Base-by-base conservation (phyloP, 2,888 invertebrate species). In the Drosophila nr. fundita region DNA sequence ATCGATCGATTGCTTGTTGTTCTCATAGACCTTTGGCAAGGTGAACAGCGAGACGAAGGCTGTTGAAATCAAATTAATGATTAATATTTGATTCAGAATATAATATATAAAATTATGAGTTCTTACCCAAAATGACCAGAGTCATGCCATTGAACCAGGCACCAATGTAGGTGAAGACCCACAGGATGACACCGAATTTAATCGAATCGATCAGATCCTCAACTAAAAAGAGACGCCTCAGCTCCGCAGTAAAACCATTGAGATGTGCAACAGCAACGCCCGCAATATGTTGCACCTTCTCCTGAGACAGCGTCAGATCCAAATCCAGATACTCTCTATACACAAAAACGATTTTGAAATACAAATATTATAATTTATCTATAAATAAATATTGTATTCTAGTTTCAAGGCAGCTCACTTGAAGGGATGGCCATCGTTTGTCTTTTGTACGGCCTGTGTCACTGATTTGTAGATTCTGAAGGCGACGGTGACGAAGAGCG, bases 131-230 rank as follows among this genome's bases (percentile, higher is more conserved):
- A 92, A 99, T 98, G 92, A 99, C 96, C 90, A 99, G 96, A 88
- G 99, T 99, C 96, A 99, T 97, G 94, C 99, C 99, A 94, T 99
- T 99, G 95, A 99, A 99, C 97, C 98, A 99, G 91, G 98, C 96
- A 92, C 99, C 99, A 91, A 99, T 95, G 94, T 99, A 99, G 74
- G 99, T 99, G 94, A 99, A 95, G 91, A 97, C 96, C 99, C 99
- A 99, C 93, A 99, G 95, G 91, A 98, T 94, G 87, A 98, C 96
- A 88, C 97, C 98, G 94, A 99, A 99, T 95, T 99, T 98, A 91
- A 98, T 95, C 82, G 98, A 98, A 94, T 99, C 99, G 89, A 99
- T 96, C 91, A 99, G 95, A 94, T 99, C 99, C 93, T 99, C 99
- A 90, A 99, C 98, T 90, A 99, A 95, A 95, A 99, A 98, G 91